These are phyloP conservation scores for Brienomyrus longianalis DNA, from an alignment of 2,113 vertebrate genomes.

Conservation along the genomic window DNA sequence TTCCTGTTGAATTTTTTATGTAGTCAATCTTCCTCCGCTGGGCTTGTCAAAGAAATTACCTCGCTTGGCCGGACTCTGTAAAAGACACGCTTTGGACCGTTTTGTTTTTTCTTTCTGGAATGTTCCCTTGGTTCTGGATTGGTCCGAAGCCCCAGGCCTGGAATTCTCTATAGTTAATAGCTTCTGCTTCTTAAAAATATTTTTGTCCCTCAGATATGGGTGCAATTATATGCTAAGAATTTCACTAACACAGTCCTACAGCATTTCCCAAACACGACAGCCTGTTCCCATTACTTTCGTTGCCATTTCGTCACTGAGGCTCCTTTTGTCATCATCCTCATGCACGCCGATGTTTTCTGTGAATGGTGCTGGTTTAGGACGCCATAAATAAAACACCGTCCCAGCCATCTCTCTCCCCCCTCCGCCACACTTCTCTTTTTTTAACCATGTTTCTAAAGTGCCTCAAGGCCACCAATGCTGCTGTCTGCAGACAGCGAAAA, in stretches of 20 bases:
- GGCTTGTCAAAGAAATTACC: slow-evolving; percentile 57
- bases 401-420: neutral
- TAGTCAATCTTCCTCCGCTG: slow-evolving; percentile 41
- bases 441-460: neutral
- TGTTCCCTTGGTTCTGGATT: slow-evolving; percentile 43
- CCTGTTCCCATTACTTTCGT: neutral
- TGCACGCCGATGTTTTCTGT: neutral
- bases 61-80: slow-evolving; percentile 50
- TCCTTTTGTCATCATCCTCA: neutral
- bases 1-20: slow-evolving; percentile 48
- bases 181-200: slow-evolving; percentile 16
- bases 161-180: slow-evolving; percentile 41
- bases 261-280: slow-evolving; percentile 3
- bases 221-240: slow-evolving; percentile 30
- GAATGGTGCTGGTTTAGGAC: neutral
- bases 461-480: neutral
- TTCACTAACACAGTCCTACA: slow-evolving; percentile 25
- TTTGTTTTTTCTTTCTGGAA: slow-evolving; percentile 35
- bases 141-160: slow-evolving; percentile 30
- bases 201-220: neutral
- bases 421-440: neutral
- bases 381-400: neutral
- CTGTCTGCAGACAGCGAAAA: neutral
- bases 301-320: neutral
- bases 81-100: slow-evolving; percentile 41